These are phyloP conservation scores for Lordiphosa mommai DNA, from an alignment of 1,140 invertebrate species.

Conservation along the genomic window DNA sequence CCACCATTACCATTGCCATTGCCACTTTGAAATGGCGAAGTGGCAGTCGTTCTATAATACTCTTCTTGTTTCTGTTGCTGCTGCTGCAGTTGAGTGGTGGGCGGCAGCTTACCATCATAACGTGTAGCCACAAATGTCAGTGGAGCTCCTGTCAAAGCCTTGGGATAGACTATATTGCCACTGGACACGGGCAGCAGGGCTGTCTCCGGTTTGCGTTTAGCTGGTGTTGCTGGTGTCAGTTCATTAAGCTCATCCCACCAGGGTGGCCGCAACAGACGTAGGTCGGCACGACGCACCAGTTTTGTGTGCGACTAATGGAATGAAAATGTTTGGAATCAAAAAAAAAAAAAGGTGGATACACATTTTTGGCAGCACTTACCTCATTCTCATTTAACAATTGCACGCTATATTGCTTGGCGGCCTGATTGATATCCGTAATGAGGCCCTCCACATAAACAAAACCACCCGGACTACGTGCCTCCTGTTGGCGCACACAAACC, in stretches of 20 bases:
- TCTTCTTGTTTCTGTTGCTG: conserved; percentile 64
- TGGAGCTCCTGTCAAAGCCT: conserved; percentile 30
- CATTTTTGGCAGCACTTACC: conserved; percentile 15
- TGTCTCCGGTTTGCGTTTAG: conserved; percentile 3
- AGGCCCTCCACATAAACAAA: conserved; percentile 91
- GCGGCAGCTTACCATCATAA: conserved; percentile 61
- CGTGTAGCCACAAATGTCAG: conserved; percentile 58
- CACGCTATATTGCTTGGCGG: conserved; percentile 89
- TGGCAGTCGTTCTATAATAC: conserved; percentile 78
- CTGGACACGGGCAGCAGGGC: conserved; percentile 20
- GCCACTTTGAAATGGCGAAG: conserved; percentile 71
- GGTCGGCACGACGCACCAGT: conserved; percentile 85
- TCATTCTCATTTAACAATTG: conserved; percentile 81
- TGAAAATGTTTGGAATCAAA: neutral
- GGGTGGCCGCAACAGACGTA: conserved; percentile 93
- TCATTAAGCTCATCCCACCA: conserved; percentile 97
- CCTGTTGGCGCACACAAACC: conserved; percentile 80
- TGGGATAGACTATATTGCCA: conserved; percentile 47
- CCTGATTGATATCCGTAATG: conserved; percentile 86
- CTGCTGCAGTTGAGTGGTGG: conserved; percentile 26
- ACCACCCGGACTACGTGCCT: conserved; percentile 74
- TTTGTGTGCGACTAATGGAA: conserved; percentile 81
- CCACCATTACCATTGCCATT: neutral
- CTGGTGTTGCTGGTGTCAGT: conserved; percentile 65
- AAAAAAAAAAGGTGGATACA: neutral